Evolutionary conservation across 2,113 vertebrate genomes (phyloP).

Genomic region (Onychorhynchus coronatus): DNA sequence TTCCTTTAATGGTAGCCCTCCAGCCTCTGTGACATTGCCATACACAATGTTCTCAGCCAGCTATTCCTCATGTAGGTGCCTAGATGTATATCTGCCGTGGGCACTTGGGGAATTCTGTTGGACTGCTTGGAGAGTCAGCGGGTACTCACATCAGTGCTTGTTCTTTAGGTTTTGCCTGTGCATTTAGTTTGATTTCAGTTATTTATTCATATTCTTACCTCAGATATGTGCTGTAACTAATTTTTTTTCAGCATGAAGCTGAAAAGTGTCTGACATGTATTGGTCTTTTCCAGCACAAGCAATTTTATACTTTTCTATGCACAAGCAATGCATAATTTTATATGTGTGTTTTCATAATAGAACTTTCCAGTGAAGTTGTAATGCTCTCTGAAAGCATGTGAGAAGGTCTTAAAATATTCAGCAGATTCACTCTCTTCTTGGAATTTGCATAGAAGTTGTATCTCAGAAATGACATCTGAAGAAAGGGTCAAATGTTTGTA

Average conservation of each 20-base stretch:
- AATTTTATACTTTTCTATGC: background rate
- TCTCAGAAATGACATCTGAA: background rate
- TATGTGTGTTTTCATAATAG: background rate
- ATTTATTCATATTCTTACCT: background rate
- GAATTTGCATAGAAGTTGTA: background rate
- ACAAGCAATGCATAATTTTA: too few species aligned
- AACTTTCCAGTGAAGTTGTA: background rate
- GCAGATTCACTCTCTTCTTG: background rate
- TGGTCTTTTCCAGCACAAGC: background rate
- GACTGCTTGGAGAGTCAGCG: background rate
- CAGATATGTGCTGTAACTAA: background rate
- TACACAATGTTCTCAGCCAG: background rate
- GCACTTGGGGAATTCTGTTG: background rate
- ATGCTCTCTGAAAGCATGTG: background rate
- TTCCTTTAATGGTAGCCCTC: background rate
- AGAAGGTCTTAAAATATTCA: conserved; percentile 29
- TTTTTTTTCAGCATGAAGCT: background rate
- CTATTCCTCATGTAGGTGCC: background rate
- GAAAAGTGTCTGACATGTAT: background rate
- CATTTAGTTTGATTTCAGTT: background rate
- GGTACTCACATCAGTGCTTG: background rate
- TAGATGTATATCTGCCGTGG: background rate
- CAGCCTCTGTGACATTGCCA: background rate
- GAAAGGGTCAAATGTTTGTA: background rate
- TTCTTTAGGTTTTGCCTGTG: background rate